Conservation (phyloP, 1,140 invertebrate genomes). For the Pollicipes pollicipes region DNA sequence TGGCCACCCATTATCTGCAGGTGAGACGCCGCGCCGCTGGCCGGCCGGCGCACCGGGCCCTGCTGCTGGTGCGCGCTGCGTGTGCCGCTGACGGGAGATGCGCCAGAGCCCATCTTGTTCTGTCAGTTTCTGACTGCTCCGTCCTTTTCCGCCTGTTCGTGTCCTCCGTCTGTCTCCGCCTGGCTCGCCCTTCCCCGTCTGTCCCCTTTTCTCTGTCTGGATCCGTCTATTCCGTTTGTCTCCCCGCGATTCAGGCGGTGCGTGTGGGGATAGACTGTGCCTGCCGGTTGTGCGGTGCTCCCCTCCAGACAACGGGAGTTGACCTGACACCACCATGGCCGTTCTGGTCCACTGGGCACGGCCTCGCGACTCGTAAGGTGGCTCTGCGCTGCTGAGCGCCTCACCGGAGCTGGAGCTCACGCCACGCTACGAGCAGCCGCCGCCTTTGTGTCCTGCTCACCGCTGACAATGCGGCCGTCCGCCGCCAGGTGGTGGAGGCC, state of each 20-base stretch:
- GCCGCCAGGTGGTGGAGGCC: slow-evolving; percentile 42
- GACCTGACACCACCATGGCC: no score
- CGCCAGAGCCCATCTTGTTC: background rate
- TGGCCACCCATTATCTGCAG: slow-evolving; percentile 61
- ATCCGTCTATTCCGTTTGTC: no score
- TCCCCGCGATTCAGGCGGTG: no score
- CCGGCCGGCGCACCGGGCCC: slow-evolving; percentile 33
- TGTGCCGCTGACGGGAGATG: background rate
- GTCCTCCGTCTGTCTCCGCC: background rate
- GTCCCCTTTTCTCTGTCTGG: no score
- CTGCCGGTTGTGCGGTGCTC: no score
- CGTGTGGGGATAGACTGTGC: no score
- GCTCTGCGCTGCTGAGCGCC: no score
- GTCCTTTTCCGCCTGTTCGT: background rate
- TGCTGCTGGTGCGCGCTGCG: slow-evolving; percentile 10
- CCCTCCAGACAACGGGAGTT: no score
- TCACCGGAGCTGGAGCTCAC: background rate
- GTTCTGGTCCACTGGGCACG: no score
- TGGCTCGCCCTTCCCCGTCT: no score
- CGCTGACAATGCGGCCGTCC: slow-evolving; percentile 7
- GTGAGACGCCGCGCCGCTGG: slow-evolving; percentile 31
- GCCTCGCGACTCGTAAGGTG: no score
- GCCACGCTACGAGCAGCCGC: background rate
- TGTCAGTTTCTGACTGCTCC: background rate
- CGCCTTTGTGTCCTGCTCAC: background rate